Base-by-base conservation (phyloP, 2,888 invertebrate species). In the Macrosiphum euphorbiae region DNA sequence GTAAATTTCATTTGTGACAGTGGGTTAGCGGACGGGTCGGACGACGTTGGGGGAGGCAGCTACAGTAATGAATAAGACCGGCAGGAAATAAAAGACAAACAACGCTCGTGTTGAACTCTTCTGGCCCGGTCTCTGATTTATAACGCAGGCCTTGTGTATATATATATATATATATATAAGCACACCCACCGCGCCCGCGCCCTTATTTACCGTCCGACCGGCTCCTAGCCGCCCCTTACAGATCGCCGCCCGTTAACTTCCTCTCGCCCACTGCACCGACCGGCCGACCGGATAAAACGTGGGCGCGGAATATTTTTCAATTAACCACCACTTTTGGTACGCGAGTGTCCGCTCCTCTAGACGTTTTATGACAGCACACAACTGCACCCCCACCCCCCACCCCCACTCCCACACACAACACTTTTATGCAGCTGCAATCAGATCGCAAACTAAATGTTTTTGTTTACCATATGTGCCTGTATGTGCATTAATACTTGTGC, bases 1-100 rank as follows among this genome's bases (percentile, higher is more conserved):
- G 87, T 92, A 87, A 91, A 91, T 91, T 87, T 47, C 61, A 87
- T 88, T 88, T 88, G 92, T 88, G 92, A 87, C 92, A 87, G 61
- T 61, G 50, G 87, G 11, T 35, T 35, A 26, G 52, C 28, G 28
- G 26, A 87, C 26, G 13, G 13, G 88, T 52, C 24, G 87, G 78
- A 35, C 7, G 28, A 26, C 41, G n/a, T n/a, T 28, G 50, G 28
- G 26, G 16, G 55, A 28, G 11, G 5, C 35, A 67, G 41, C 50
- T 28, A 78, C 41, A 35, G 87, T 88, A 88, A 92, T 67, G 92
- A 88, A 92, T 92, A 88, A 92, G 50, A 67, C 87, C 61, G 35
- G 67, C 50, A 92, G 87, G 61, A 88, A 88, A 92, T 67, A 67
- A 88, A 92, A 88, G 92, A 88, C 87, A 67, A 92, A 92, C 67